Evolutionary conservation across 2,888 invertebrate species (phyloP).

Genomic region (Euplexia lucipara): DNA sequence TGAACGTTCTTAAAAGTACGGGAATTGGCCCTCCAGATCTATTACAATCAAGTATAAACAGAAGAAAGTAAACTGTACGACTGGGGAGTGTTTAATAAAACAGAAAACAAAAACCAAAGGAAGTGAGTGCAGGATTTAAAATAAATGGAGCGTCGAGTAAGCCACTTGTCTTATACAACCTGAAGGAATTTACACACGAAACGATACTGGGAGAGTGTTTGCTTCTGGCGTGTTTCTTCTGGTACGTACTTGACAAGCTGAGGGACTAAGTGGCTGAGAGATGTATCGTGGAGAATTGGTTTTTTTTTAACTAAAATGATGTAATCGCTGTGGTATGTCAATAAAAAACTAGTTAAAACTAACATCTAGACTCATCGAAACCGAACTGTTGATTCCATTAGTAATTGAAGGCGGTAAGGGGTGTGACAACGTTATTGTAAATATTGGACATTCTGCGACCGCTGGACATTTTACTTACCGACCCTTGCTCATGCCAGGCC

Average conservation of each 20-base stretch:
- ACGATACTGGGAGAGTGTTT: slow-evolving; percentile 10
- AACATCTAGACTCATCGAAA: too few relatives aligned
- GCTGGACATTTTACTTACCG: too few relatives aligned
- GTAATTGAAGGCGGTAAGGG: too few relatives aligned
- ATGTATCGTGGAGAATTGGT: neutral
- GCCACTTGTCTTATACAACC: slow-evolving; percentile 31
- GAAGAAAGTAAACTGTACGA: slow-evolving; percentile 2
- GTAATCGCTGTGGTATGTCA: too few relatives aligned
- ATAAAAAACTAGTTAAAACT: too few relatives aligned
- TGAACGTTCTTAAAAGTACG: too few relatives aligned
- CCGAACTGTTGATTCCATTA: too few relatives aligned
- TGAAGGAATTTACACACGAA: slow-evolving; percentile 21
- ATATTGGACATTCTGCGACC: too few relatives aligned
- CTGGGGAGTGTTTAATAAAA: slow-evolving; percentile 33
- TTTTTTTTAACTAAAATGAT: neutral
- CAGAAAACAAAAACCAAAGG: slow-evolving; percentile 18
- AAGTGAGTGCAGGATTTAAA: slow-evolving; percentile 46
- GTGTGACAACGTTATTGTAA: too few relatives aligned
- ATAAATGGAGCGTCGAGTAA: slow-evolving; percentile 39
- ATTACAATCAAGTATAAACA: slow-evolving; percentile 4
- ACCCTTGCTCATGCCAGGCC: too few relatives aligned
- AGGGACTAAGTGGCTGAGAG: neutral
- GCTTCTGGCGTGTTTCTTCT: neutral
- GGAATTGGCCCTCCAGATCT: too few relatives aligned
- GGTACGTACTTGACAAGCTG: neutral